Conservation (phyloP, 2,888 invertebrate species). For the Cheilosia vernalis region DNA sequence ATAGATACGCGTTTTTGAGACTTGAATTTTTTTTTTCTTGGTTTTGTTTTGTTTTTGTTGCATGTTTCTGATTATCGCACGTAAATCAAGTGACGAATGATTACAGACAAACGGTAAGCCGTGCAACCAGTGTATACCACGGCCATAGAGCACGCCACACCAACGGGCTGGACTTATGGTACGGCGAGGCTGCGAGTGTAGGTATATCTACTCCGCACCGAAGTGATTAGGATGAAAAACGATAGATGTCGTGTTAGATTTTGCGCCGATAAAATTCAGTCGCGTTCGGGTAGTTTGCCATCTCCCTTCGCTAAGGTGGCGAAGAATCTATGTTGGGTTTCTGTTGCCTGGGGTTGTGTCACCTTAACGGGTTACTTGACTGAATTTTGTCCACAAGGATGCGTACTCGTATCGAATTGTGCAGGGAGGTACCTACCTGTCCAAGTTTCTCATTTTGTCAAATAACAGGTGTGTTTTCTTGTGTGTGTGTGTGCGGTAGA, state of each 20-base stretch:
- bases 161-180: slow-evolving; percentile 16
- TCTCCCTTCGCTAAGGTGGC: slow-evolving; percentile 68
- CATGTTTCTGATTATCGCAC: slow-evolving; percentile 70
- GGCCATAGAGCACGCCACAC: slow-evolving; percentile 67
- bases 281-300: slow-evolving; percentile 55
- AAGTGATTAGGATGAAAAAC: slow-evolving; percentile 75
- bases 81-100: slow-evolving; percentile 75
- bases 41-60: background rate
- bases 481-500: slow-evolving; percentile 11
- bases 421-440: slow-evolving; percentile 34
- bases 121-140: slow-evolving; percentile 45
- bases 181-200: background rate
- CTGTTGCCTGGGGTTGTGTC: slow-evolving; percentile 68
- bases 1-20: slow-evolving; percentile 65
- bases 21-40: slow-evolving; percentile 13
- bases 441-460: background rate
- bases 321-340: slow-evolving; percentile 16
- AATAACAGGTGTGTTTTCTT: slow-evolving; percentile 48
- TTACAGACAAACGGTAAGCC: slow-evolving; percentile 72
- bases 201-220: slow-evolving; percentile 23
- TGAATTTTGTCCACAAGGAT: slow-evolving; percentile 53
- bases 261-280: slow-evolving; percentile 73
- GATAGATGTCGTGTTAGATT: slow-evolving; percentile 75
- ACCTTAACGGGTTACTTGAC: slow-evolving; percentile 68
- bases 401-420: slow-evolving; percentile 21